These are phyloP conservation scores for Octodon degus DNA, from an alignment of 2,113 vertebrate species.

Conservation along the genomic window DNA sequence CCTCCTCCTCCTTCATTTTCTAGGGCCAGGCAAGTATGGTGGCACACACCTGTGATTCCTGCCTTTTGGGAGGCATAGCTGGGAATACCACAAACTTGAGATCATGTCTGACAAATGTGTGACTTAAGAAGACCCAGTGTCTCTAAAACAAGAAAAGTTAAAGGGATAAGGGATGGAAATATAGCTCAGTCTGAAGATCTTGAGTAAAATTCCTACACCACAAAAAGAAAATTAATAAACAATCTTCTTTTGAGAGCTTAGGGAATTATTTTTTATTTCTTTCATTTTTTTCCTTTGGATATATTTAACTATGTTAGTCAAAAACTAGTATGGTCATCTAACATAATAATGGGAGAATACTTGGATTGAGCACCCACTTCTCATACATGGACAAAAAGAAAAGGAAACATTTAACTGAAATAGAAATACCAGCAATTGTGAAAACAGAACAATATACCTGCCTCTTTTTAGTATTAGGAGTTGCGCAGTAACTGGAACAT, in stretches of 20 bases:
- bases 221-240: neutral
- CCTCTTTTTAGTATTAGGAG: neutral
- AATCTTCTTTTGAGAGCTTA: neutral
- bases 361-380: neutral
- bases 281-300: neutral
- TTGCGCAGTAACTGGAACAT: neutral
- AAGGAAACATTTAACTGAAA: slow-evolving; percentile 1
- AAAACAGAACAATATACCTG: neutral
- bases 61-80: neutral
- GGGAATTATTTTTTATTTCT: neutral
- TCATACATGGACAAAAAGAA: neutral
- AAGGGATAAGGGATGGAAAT: neutral
- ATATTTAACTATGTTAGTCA: neutral
- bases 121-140: neutral
- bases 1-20: neutral
- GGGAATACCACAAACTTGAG: neutral
- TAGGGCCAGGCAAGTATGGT: neutral
- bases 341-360: neutral
- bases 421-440: neutral
- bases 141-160: neutral
- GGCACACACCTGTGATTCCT: neutral
- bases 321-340: neutral
- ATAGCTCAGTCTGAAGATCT: neutral
- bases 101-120: neutral
- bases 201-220: neutral